A percentile compares a stretch with the other conserved stretches of the same genome.
Evolutionary conservation across 2,113 vertebrate species (phyloP).

Genomic region (Hyperopisus bebe): DNA sequence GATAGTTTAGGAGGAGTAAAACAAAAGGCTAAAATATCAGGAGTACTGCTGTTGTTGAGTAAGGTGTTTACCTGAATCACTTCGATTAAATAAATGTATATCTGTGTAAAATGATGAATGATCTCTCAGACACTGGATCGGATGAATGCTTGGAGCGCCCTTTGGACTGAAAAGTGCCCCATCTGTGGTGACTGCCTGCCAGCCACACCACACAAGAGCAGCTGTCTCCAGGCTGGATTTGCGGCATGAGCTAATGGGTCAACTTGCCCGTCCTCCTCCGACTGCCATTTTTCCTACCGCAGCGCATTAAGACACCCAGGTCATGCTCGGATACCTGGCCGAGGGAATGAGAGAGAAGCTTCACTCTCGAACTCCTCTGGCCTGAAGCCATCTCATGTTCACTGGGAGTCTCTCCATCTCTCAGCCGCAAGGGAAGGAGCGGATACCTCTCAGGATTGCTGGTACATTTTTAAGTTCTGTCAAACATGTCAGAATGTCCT

Average conservation of each 20-base stretch:
- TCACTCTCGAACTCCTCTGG: background rate
- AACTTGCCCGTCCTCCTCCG: background rate
- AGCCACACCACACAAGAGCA: conserved; percentile 35
- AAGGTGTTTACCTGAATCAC: background rate
- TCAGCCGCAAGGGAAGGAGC: background rate
- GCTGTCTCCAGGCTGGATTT: background rate
- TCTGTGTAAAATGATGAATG: background rate
- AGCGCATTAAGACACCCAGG: background rate
- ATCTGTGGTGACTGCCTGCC: conserved; percentile 30
- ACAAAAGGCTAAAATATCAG: background rate
- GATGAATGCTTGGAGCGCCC: background rate
- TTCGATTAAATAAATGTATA: background rate
- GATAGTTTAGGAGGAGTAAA: background rate
- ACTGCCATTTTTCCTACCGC: background rate
- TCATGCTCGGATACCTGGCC: background rate
- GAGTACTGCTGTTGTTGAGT: background rate
- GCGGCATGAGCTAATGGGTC: background rate
- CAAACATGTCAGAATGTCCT: conserved; percentile 25
- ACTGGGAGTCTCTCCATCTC: background rate
- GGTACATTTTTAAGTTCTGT: conserved; percentile 11
- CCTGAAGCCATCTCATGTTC: background rate
- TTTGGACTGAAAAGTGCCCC: conserved; percentile 34
- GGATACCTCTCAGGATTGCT: background rate
- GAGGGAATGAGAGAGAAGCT: background rate
- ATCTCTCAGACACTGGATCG: conserved; percentile 41